Conservation (phyloP, 2,888 invertebrate species). For the Pocota personata region DNA sequence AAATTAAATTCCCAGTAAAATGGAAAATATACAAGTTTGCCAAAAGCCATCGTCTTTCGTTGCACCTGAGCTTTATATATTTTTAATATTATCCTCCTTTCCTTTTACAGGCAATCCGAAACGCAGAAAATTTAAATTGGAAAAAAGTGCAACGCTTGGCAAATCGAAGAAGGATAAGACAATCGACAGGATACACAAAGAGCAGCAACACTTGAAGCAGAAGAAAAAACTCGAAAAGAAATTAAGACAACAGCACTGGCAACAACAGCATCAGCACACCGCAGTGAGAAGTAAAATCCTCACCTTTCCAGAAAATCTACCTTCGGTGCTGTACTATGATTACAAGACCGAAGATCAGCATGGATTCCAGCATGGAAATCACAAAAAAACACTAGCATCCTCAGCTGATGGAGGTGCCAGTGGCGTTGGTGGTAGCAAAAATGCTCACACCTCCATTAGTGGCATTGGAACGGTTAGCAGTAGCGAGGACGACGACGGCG, state of each 20-base stretch:
- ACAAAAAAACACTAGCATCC: conserved; percentile 46
- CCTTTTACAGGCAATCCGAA: conserved; percentile 65
- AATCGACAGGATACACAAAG: conserved; percentile 76
- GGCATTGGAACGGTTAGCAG: conserved; percentile 79
- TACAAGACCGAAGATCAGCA: conserved; percentile 82
- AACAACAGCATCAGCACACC: conserved; percentile 42
- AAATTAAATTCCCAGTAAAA: conserved; percentile 27
- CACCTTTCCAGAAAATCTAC: conserved; percentile 81
- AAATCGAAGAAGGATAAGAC: conserved; percentile 76
- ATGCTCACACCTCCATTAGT: conserved; percentile 78
- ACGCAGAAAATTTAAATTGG: conserved; percentile 73
- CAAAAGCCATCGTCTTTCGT: conserved; percentile 9
- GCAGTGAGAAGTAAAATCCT: conserved; percentile 77
- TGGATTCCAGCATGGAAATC: conserved; percentile 79
- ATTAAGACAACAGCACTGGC: conserved; percentile 52
- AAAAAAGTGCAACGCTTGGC: conserved; percentile 66
- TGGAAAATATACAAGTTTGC: conserved; percentile 15
- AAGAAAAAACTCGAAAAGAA: conserved; percentile 63
- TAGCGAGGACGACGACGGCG: conserved; percentile 44
- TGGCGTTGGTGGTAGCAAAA: conserved; percentile 9
- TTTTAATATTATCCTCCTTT: neutral
- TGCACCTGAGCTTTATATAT: conserved; percentile 23
- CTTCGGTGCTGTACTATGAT: conserved; percentile 81
- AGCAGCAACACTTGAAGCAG: conserved; percentile 66
- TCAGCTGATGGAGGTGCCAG: neutral